A percentile compares a stretch with the other conserved stretches of the same genome.
Evolutionary conservation across 2,113 vertebrate genomes (phyloP).

Genomic region (Oenanthe melanoleuca): DNA sequence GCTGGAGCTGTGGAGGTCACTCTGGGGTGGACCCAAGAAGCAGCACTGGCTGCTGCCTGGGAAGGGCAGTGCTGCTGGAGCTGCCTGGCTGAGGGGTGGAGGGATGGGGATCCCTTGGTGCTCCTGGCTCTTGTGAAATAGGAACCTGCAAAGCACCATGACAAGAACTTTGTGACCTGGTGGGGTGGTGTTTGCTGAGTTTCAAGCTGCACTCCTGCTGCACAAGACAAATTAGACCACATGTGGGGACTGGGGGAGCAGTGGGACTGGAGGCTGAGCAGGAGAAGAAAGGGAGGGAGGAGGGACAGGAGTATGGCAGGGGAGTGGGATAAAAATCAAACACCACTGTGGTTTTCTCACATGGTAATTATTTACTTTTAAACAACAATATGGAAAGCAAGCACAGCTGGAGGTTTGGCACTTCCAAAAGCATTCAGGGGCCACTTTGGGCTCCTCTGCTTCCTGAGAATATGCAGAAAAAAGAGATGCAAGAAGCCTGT

Average conservation of each 20-base stretch:
- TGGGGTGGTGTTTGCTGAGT: background rate
- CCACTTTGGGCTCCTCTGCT: background rate
- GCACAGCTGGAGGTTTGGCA: background rate
- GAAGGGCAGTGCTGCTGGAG: background rate
- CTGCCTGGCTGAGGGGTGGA: background rate
- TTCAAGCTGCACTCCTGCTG: background rate
- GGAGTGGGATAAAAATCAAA: background rate
- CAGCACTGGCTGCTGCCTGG: background rate
- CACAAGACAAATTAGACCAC: background rate
- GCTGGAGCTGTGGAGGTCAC: background rate
- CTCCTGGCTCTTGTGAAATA: accelerated
- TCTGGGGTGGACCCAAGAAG: background rate
- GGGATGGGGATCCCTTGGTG: background rate
- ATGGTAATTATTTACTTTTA: slow-evolving; percentile 45
- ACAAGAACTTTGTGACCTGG: background rate
- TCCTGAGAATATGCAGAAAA: background rate
- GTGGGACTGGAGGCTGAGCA: background rate
- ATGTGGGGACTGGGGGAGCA: background rate
- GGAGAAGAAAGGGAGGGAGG: background rate
- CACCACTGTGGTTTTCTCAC: background rate
- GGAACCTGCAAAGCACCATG: background rate
- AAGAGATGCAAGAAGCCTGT: background rate
- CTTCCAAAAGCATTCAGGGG: background rate
- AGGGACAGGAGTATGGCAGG: background rate
- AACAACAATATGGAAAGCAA: slow-evolving; percentile 11